Percentiles rank a stretch among this genome's conserved stretches.
Conservation (phyloP, 2,888 invertebrate genomes). For the Drosophila putrida region DNA sequence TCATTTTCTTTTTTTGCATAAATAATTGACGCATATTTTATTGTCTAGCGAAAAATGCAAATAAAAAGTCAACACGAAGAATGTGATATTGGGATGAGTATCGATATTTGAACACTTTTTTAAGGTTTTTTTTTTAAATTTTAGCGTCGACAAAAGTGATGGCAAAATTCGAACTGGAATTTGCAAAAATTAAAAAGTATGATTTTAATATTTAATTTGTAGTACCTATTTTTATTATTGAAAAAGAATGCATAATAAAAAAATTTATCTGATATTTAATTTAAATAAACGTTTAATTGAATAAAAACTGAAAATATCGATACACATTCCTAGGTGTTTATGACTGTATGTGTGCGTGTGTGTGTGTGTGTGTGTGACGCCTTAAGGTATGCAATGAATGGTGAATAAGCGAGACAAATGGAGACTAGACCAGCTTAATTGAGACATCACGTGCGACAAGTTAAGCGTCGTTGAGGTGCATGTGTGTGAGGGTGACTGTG, state of each 20-base stretch:
- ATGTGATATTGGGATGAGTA: not conserved
- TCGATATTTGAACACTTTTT: too few relatives aligned
- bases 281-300: too few relatives aligned
- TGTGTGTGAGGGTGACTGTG: constrained; percentile 5
- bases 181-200: too few relatives aligned
- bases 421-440: constrained; percentile 52
- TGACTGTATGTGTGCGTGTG: not conserved
- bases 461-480: constrained; percentile 37
- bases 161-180: too few relatives aligned
- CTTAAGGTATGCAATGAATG: constrained; percentile 49
- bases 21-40: constrained; percentile 63
- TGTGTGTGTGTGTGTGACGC: constrained; percentile 27
- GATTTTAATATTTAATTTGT: too few relatives aligned
- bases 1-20: constrained; percentile 16
- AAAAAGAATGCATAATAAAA: too few relatives aligned
- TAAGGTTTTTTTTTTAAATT: too few relatives aligned
- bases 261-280: too few relatives aligned
- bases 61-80: constrained; percentile 27
- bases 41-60: constrained; percentile 28
- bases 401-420: constrained; percentile 28
- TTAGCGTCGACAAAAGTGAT: too few relatives aligned
- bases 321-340: not conserved
- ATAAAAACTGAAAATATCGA: too few relatives aligned
- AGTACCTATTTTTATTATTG: too few relatives aligned
- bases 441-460: constrained; percentile 72